Base-by-base conservation (phyloP, 2,888 invertebrate genomes). In the Agrypnus murinus region DNA sequence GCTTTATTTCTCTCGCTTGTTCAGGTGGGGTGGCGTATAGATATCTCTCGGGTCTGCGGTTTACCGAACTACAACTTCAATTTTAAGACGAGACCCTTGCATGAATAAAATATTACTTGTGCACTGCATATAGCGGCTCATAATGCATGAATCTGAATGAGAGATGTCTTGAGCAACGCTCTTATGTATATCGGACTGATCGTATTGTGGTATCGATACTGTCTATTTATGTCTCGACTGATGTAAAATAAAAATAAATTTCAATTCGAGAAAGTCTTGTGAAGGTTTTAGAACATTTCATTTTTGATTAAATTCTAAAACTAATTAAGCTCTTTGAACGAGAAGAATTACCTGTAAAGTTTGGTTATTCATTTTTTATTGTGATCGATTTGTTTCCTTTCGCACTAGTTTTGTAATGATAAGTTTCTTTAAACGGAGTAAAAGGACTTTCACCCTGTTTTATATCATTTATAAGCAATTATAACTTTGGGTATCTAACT, bases 1-100 rank as follows among this genome's bases (percentile, higher is more conserved):
- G 66, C 70, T 67, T 64, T 70, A 70, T 70, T 71, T 70, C 66
- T 19, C 15, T 25, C n/a, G 46, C 45, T 65, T 48, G 50, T 38
- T 57, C 64, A 58, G 71, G 69, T 67, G 62, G 53, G 71, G 57
- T 48, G 50, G 45, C 62, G 48, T 67, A 66, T 66, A 53, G 45
- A 65, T 65, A 53, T 45, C 57, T 34, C 38, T 40, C 31, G 25
- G 43, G 43, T 46, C 38, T 15, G 19, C 40, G 31, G 45, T 58
- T 58, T 45, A 38, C 46, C 57, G 36, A 59, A 40, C 64, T 40
- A 38, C 50, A 57, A 34, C 43, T 66, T 38, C 48, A 53, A 50
- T 50, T 60, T 60, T 60, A 50, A 67, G 36, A 65, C 38, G 58
- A 19, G 46, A 38, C 60, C 60, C 46, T 32, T 46, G 46, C 36